Percentiles rank a stretch among this genome's conserved stretches.
Evolutionary conservation across 2,113 vertebrate genomes (phyloP).

Genomic region (Anolis carolinensis): DNA sequence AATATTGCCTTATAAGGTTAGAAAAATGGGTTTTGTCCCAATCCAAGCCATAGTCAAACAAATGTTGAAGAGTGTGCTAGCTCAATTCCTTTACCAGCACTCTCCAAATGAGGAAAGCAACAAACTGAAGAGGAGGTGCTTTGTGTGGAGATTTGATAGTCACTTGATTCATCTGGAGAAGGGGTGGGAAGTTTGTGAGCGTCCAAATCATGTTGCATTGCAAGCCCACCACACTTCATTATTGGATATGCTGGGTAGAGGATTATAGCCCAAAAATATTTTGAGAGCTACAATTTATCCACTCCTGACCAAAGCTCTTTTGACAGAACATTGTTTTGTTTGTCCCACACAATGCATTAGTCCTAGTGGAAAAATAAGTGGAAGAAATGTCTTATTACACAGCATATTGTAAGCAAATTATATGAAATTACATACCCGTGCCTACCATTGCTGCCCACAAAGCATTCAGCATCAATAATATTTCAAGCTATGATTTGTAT

Average conservation of each 20-base stretch:
- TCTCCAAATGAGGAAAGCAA: too few relatives aligned
- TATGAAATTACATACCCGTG: not conserved
- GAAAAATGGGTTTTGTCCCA: not conserved
- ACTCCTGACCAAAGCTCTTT: too few relatives aligned
- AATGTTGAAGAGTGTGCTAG: too few relatives aligned
- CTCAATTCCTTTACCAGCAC: too few relatives aligned
- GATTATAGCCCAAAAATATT: too few relatives aligned
- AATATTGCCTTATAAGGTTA: not conserved
- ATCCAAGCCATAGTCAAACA: not conserved
- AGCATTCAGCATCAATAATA: not conserved
- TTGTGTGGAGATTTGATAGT: too few relatives aligned
- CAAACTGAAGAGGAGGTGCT: too few relatives aligned
- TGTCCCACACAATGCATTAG: not conserved
- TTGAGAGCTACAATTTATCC: too few relatives aligned
- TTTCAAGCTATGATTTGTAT: not conserved
- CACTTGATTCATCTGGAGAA: too few relatives aligned
- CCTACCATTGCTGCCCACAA: not conserved
- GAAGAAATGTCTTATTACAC: not conserved
- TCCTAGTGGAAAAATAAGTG: not conserved
- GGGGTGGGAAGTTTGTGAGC: too few relatives aligned
- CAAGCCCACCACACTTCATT: not conserved
- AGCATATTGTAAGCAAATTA: not conserved
- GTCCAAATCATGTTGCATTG: too few relatives aligned
- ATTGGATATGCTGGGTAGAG: too few relatives aligned
- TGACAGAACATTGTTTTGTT: not conserved